Evolutionary conservation across 2,888 invertebrate species (phyloP).

Genomic region (Beris morrisii): DNA sequence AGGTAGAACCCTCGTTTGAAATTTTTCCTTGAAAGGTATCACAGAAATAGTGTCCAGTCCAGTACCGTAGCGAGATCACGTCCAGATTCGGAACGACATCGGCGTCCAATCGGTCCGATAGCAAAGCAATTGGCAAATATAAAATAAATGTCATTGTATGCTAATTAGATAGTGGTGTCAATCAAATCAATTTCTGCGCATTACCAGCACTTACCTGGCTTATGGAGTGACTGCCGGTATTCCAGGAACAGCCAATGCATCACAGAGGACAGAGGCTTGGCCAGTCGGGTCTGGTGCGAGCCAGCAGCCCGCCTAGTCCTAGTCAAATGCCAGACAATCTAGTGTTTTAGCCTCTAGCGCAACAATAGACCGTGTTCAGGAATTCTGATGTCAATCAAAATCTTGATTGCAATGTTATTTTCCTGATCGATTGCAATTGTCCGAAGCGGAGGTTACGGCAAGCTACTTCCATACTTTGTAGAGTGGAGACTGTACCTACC

Average conservation of each 20-base stretch:
- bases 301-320: too few relatives aligned
- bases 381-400: conserved; percentile 35
- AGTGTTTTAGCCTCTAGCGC: conserved; percentile 14
- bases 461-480: too few relatives aligned
- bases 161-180: conserved; percentile 38
- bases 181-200: conserved; percentile 32
- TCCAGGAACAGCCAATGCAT: conserved; percentile 26
- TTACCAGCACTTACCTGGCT: conserved; percentile 14
- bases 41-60: too few relatives aligned
- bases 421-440: conserved; percentile 32
- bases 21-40: too few relatives aligned
- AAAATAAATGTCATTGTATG: conserved; percentile 38
- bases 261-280: too few relatives aligned
- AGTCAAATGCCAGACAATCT: neutral
- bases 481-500: too few relatives aligned
- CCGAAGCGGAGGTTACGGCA: too few relatives aligned
- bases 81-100: too few relatives aligned
- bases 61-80: too few relatives aligned
- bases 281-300: neutral
- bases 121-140: conserved; percentile 30
- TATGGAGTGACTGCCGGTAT: conserved; percentile 18
- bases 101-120: neutral
- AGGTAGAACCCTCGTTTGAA: too few relatives aligned
- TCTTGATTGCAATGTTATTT: conserved; percentile 27
- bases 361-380: conserved; percentile 32